These are phyloP conservation scores for Drosophila ananassae DNA, from an alignment of 1,140 invertebrate species.

Conservation along the genomic window DNA sequence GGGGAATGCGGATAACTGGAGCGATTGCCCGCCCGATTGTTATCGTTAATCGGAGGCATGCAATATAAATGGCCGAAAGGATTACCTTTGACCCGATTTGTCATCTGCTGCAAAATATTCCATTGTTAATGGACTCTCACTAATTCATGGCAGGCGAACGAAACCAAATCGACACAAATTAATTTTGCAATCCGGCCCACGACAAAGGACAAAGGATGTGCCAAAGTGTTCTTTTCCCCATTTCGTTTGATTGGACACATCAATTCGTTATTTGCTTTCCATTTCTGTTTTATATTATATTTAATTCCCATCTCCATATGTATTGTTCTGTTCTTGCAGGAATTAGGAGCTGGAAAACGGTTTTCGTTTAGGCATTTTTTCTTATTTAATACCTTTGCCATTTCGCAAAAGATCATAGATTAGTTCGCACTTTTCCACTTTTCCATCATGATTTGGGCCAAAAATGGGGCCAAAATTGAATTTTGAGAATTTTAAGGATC, in stretches of 20 bases:
- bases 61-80: constrained; percentile 1
- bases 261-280: not conserved
- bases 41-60: constrained; percentile 6
- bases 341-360: no score
- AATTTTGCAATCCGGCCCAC: constrained; percentile 7
- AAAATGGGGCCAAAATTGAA: no score
- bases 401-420: no score
- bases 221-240: not conserved
- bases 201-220: not conserved
- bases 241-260: not conserved
- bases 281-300: no score
- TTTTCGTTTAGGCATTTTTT: no score
- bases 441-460: no score
- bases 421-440: no score
- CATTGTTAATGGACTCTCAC: constrained; percentile 23
- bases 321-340: no score
- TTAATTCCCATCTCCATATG: no score
- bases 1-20: not conserved
- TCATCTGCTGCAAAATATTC: constrained; percentile 12
- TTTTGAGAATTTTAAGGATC: no score
- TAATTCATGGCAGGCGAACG: constrained; percentile 30
- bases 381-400: no score
- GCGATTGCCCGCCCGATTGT: not conserved
- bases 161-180: constrained; percentile 43
- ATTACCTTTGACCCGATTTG: constrained; percentile 11